Evolutionary conservation across 2,888 invertebrate genomes (phyloP).

Genomic region (Rhorus exstirpatorius): DNA sequence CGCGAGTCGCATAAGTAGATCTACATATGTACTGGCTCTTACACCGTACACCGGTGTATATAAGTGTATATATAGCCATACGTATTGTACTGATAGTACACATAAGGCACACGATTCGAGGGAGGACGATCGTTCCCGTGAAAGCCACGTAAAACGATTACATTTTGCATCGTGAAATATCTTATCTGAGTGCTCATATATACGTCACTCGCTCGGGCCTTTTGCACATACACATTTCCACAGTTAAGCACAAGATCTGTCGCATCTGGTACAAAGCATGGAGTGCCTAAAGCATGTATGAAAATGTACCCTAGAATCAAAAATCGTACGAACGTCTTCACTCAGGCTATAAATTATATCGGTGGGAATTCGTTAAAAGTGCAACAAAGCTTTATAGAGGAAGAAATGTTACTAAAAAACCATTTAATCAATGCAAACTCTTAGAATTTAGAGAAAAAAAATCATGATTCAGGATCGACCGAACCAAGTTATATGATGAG

Average conservation of each 20-base stretch:
- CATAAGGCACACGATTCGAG: neutral
- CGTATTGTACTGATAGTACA: constrained; percentile 1
- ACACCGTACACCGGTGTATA: neutral
- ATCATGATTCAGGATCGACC: too few relatives aligned
- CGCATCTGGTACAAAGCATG: neutral
- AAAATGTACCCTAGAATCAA: neutral
- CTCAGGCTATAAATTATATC: too few relatives aligned
- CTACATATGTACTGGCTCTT: constrained; percentile 5
- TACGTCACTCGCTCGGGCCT: neutral
- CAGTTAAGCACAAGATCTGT: neutral
- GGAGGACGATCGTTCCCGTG: neutral
- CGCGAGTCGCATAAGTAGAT: constrained; percentile 41
- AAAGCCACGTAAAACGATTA: constrained; percentile 24
- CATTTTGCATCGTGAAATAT: constrained; percentile 15
- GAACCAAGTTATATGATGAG: too few relatives aligned
- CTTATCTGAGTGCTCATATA: constrained; percentile 20
- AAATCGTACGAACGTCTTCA: neutral
- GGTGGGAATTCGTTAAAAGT: neutral
- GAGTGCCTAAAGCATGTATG: neutral
- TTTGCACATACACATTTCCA: neutral
- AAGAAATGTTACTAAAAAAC: neutral
- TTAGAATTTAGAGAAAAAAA: neutral
- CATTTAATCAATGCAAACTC: neutral
- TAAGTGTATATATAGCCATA: constrained; percentile 5
- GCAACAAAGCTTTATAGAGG: neutral